A percentile compares a stretch with the other conserved stretches of the same genome.
phyloP scores from a whole-genome alignment of 2,888 invertebrate species.

The Sycophila texana region DNA sequence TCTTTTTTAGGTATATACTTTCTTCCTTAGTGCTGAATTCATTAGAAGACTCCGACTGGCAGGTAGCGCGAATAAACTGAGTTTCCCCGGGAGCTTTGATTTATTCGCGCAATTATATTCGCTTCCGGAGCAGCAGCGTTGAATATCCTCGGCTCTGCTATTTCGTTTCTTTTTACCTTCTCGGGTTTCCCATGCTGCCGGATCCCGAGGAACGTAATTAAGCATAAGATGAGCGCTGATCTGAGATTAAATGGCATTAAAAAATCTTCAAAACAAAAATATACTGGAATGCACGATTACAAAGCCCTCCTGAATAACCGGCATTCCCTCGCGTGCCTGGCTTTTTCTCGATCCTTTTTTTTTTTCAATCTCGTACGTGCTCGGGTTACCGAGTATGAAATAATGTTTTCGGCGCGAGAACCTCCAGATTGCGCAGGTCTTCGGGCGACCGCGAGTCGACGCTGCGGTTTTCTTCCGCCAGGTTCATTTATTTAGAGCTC shows the following conservation, averaged over 20 bases:
- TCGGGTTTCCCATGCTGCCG: constrained; percentile 55
- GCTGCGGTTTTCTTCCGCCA: neutral
- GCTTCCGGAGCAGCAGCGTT: neutral
- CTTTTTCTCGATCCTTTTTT: constrained; percentile 47
- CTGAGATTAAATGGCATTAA: constrained; percentile 30
- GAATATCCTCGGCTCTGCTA: constrained; percentile 5
- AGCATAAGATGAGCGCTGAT: constrained; percentile 14
- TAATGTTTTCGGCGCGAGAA: constrained; percentile 37
- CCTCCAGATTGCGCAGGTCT: neutral
- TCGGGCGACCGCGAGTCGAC: neutral
- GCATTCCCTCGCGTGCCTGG: constrained; percentile 44
- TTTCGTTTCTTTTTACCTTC: constrained; percentile 24
- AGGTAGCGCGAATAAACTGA: neutral
- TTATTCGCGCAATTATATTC: constrained; percentile 31
- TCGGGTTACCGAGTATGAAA: constrained; percentile 48
- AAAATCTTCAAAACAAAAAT: constrained; percentile 27
- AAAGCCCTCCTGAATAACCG: neutral
- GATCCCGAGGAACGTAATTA: constrained; percentile 41
- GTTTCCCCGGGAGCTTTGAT: constrained; percentile 22
- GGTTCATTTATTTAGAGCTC: constrained; percentile 32
- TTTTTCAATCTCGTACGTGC: constrained; percentile 51
- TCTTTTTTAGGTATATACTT: neutral
- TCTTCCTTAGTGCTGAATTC: neutral
- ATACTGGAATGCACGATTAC: neutral
- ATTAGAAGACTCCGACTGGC: constrained; percentile 16